Base-by-base conservation (phyloP, 2,888 invertebrate species). In the Phaonia tiefii region DNA sequence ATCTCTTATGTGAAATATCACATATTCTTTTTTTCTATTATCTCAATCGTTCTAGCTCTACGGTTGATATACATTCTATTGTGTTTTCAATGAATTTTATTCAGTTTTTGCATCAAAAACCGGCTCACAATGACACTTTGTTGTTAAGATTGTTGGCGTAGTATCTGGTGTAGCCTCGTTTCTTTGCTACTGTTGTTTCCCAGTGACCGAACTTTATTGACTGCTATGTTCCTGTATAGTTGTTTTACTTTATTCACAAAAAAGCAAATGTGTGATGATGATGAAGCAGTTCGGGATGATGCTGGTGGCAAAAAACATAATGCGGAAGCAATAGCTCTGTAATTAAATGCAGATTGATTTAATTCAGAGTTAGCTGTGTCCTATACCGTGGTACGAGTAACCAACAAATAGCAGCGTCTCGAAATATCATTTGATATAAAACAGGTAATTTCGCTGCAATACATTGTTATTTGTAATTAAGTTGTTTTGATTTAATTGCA, bases 301-400 rank as follows among this genome's bases (percentile, higher is more conserved):
- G 31, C n/a, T n/a, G n/a, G 31, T 8, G 8, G 3, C 8, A 31
- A 71, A 71, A 75, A 78, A 78, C 67, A 72, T 75, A 81, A 78
- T 72, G 74, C 81, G 81, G 81, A 81, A 81, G 81, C 75, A 63
- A 72, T 75, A 75, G 75, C 67, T 63, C 60, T 75, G 63, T 81
- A 81, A 81, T 81, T 81, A 81, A 81, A 81, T 81, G 77, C 66
- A 78, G 75, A 81, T 81, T 81, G 81, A 75, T 71, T 78, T 4
- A 63, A 17, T 5, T 13, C 1, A 5, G 10, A 37, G 2, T 13
- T 15, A 26, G 17, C 15, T 25, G 37, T 15, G 17, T 7, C 2
- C 8, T 37, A 31, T 10, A 15, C n/a, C n/a, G n/a, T n/a, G n/a
- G n/a, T n/a, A n/a, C n/a, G n/a, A n/a, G n/a, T n/a, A n/a, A n/a